Evolutionary conservation across 1,140 invertebrate genomes (phyloP), one percentile per base, ranked within the genome.

Genomic region (Leptinotarsa texana): DNA sequence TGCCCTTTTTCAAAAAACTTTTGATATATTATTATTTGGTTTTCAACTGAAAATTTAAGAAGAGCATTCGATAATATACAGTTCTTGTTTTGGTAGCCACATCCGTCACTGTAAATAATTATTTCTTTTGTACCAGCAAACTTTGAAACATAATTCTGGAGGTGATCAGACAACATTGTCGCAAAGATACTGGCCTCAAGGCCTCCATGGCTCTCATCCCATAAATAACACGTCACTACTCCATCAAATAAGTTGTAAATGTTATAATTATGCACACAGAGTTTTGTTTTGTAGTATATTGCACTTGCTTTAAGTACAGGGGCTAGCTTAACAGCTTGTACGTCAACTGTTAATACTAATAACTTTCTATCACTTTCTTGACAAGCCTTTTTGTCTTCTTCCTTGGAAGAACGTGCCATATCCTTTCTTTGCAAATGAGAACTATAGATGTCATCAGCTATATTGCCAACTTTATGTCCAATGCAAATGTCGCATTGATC

Each of bases 231-330:
- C 17, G 67, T 79, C 73, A 75, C 76, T 57, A 79, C 68, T 68
- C 83, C 78, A 61, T 72, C 85, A 4, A 74, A 77, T 8, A 86
- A 63, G 78, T 88, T 84, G 77, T 84, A 87, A 51, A 87, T 73
- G 18, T 85, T 86, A 74, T 85, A 87, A 80, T 87, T 88, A 80
- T 87, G 85, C 21, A 82, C 70, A 17, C 77, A 62, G 22, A 87
- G 75, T 77, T 87, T 87, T 13, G 80, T 85, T 80, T 86, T 87
- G 78, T 84, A 87, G 78, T 87, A 87, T 48, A 86, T 61, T 57
- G 82, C 81, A 79, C 77, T 83, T 18, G 85, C 83, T n/a, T 84
- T 81, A 48, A 86, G 48, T 73, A 71, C 72, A 70, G 85, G 86
- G 61, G 73, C 79, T 47, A 86, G 67, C 77, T 85, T 84, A 21